Evolutionary conservation across 2,797 vertebrate species (phyloP).

Genomic region (Notolabrus celidotus): DNA sequence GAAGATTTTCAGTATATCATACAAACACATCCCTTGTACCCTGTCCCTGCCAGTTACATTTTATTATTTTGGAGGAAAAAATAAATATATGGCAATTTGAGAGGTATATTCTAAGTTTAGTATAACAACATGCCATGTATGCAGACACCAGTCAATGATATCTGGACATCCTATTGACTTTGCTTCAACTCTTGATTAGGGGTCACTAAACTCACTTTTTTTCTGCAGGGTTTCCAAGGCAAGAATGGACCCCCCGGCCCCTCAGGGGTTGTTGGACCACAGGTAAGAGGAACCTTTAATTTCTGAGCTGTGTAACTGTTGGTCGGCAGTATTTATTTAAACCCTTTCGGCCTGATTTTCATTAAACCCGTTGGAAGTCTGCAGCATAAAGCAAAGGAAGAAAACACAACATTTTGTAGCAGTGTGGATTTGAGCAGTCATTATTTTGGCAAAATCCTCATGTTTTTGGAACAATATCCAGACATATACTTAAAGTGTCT

Average conservation of each 20-base stretch:
- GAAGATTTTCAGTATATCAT: too few species aligned
- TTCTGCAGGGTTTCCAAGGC: slow-evolving; percentile 92
- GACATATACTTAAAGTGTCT: not conserved
- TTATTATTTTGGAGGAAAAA: not conserved
- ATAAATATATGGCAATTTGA: not conserved
- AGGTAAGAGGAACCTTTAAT: slow-evolving; percentile 79
- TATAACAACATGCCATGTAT: not conserved
- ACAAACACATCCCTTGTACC: not conserved
- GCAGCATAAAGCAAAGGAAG: not conserved
- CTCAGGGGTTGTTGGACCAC: slow-evolving; percentile 92
- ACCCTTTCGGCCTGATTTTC: not conserved
- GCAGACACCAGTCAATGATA: not conserved
- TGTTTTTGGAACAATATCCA: too few species aligned
- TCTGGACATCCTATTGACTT: not conserved
- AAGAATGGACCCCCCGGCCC: slow-evolving; percentile 92
- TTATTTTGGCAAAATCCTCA: too few species aligned
- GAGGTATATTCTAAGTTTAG: not conserved
- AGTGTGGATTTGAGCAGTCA: too few species aligned
- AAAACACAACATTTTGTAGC: not conserved
- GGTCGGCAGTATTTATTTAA: not conserved
- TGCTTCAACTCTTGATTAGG: slow-evolving; percentile 14
- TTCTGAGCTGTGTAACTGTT: not conserved
- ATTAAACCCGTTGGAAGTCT: not conserved
- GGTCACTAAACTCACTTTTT: slow-evolving; percentile 28
- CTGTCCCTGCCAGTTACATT: not conserved